Base-by-base conservation (phyloP, 2,888 invertebrate species). In the Athalia cordata region DNA sequence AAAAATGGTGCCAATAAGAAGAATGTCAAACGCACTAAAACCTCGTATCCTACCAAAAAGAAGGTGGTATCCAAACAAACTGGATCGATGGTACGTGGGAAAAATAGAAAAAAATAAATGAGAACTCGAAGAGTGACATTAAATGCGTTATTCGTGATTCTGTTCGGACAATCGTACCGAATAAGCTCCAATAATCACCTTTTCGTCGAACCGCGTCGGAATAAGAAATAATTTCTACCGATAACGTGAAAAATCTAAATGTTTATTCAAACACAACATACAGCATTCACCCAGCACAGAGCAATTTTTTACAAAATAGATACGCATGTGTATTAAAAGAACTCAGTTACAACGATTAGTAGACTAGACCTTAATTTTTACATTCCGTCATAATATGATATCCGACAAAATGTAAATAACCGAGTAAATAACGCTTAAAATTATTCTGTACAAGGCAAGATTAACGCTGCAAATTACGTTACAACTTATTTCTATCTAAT, bases 11-110 rank as follows among this genome's bases (percentile, higher is more conserved):
- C 3, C 4, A 47, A 49, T 4, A 75, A 61, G 45, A 13, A 49
- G 49, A 29, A 84, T 79, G 4, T 49, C 77, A 45, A 84, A 81
- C 59, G 82, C 79, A 76, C 78, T 78, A 29, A 29, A 29, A 29
- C 29, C 29, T 29, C 29, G 29, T 29, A 29, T 29, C 29, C 29
- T 29, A 29, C 29, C 29, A 29, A 29, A 29, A 29, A 29, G 29
- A 29, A 29, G 29, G 29, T 29, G 29, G 29, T 29, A 29, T 29
- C 29, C 29, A 29, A 29, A 29, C 29, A 29, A 29, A 29, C 29
- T 29, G 29, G 29, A 29, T 29, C 29, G 29, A 29, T 29, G 29
- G 29, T 29, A 29, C 29, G 29, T 29, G 29, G 29, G 29, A 29
- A 29, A 29, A 29, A 29, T 29, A 29, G 29, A 29, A 29, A 29